These are phyloP conservation scores for Catharus minimus DNA, from an alignment of 2,113 vertebrate genomes.

Conservation along the genomic window DNA sequence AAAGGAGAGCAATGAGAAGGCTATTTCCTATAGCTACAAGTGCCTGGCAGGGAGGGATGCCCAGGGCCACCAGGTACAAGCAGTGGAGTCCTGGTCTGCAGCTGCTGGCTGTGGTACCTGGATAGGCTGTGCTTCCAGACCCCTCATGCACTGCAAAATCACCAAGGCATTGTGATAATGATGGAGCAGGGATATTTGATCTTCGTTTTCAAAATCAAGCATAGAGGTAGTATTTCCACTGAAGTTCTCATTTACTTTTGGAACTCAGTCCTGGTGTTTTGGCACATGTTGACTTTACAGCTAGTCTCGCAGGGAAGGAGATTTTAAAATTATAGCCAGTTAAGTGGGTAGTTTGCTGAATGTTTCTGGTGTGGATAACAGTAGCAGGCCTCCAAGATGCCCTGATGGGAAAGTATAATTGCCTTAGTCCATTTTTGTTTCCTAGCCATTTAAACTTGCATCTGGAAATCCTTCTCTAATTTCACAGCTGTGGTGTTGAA, in stretches of 20 bases:
- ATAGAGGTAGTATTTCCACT: background rate
- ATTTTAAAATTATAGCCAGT: constrained; percentile 69
- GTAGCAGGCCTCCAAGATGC: constrained; percentile 55
- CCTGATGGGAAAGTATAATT: constrained; percentile 42
- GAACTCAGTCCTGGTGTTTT: constrained; percentile 53
- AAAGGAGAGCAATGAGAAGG: background rate
- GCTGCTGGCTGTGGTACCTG: accelerated
- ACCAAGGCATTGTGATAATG: background rate
- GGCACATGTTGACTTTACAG: constrained; percentile 70
- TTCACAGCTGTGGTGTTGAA: constrained; percentile 54
- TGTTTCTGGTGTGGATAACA: constrained; percentile 58
- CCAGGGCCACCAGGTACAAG: background rate
- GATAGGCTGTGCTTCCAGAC: background rate
- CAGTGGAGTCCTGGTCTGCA: background rate
- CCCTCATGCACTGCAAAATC: accelerated
- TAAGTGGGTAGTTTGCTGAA: constrained; percentile 58
- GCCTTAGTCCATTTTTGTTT: constrained; percentile 51
- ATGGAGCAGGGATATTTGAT: background rate
- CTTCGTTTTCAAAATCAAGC: background rate
- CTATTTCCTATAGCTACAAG: background rate
- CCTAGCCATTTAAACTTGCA: constrained; percentile 57
- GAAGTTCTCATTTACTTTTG: constrained; percentile 39
- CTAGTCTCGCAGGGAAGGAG: constrained; percentile 62
- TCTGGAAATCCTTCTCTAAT: constrained; percentile 61
- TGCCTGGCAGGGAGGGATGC: background rate